Conservation (phyloP, 2,113 vertebrate genomes). For the Alexandromys fortis region DNA sequence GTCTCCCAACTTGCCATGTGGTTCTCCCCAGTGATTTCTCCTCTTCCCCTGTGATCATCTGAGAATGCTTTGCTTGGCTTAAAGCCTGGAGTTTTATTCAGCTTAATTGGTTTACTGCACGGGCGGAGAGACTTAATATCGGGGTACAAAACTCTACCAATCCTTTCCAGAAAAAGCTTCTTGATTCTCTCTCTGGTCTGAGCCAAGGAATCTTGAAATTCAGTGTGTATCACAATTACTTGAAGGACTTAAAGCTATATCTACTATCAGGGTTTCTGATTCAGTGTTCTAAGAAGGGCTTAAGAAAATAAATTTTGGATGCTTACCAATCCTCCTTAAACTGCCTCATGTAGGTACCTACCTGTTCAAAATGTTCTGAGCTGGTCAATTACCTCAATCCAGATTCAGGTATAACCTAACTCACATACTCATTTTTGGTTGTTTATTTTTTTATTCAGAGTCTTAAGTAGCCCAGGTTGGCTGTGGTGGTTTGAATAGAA, state of each 20-base stretch:
- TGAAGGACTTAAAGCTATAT: neutral
- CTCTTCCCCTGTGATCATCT: too few relatives aligned
- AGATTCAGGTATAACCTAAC: neutral
- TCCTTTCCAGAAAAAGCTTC: slow-evolving; percentile 13
- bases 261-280: neutral
- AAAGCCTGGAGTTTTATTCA: too few relatives aligned
- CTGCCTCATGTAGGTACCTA: neutral
- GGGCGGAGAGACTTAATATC: too few relatives aligned
- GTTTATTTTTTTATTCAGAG: neutral
- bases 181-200: neutral
- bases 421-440: neutral
- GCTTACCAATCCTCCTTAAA: neutral
- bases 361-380: neutral
- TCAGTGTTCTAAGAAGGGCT: neutral
- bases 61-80: too few relatives aligned
- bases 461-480: neutral
- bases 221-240: neutral
- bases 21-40: too few relatives aligned
- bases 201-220: neutral
- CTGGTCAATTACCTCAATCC: neutral
- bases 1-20: too few relatives aligned
- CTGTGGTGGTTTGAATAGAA: neutral
- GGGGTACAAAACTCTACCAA: too few relatives aligned
- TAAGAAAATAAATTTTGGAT: neutral
- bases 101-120: too few relatives aligned